Conservation (phyloP, 2,888 invertebrate genomes). For the Clitarchus hookeri region DNA sequence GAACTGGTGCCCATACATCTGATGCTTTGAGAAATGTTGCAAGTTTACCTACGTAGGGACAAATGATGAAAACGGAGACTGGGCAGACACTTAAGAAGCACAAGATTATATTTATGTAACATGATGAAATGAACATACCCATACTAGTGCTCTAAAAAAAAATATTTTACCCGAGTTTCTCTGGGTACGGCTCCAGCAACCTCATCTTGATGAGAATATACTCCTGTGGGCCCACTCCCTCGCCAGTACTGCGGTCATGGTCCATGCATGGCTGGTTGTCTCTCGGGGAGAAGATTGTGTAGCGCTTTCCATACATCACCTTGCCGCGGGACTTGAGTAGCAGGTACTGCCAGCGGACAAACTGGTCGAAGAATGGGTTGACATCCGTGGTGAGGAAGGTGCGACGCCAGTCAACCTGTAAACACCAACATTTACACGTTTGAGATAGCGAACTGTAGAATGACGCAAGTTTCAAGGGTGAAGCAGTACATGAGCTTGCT, state of each 20-base stretch:
- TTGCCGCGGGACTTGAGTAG: slow-evolving; percentile 84
- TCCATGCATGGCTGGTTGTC: slow-evolving; percentile 99
- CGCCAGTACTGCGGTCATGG: slow-evolving; percentile 94
- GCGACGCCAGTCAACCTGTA: slow-evolving; percentile 93
- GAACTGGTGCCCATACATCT: too few relatives aligned
- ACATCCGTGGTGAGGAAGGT: slow-evolving; percentile 98
- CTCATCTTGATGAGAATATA: slow-evolving; percentile 96
- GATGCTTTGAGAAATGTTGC: too few relatives aligned
- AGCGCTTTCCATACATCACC: slow-evolving; percentile 94
- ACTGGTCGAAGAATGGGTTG: slow-evolving; percentile 97
- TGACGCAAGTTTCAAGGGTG: too few relatives aligned
- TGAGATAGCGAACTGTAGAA: too few relatives aligned
- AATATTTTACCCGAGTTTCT: slow-evolving; percentile 65
- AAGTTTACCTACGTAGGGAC: too few relatives aligned
- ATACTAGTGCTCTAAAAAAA: too few relatives aligned
- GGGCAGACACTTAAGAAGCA: too few relatives aligned
- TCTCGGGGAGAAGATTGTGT: slow-evolving; percentile 93
- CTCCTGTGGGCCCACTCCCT: slow-evolving; percentile 98
- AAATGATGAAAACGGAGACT: too few relatives aligned
- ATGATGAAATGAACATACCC: too few relatives aligned
- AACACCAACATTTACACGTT: too few relatives aligned
- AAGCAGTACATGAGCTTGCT: too few relatives aligned
- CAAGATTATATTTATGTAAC: too few relatives aligned
- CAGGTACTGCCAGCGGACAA: slow-evolving; percentile 95
- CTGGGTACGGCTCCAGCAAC: slow-evolving; percentile 73